Evolutionary conservation across 30 jellyfish, hydroid and myxozoan species (phyloP), one percentile per base, ranked within the genome.

Genomic region (Mastigias papua): DNA sequence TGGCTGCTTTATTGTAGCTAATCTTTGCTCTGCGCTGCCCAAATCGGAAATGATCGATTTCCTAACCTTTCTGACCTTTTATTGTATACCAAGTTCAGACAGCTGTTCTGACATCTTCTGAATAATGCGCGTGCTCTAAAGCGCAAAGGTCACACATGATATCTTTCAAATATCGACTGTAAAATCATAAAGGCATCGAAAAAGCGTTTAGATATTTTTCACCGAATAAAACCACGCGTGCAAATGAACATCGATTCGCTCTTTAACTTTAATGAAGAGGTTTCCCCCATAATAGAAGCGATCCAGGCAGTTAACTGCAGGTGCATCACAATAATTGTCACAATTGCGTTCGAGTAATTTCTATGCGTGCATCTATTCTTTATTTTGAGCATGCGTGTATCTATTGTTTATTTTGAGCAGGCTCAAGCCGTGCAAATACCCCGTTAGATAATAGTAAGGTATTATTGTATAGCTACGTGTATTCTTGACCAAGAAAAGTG

Each of bases 31-130:
- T 19, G 27, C 67, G 9, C 2, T 2, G 27, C 9, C 27, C 67
- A 2, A 2, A 11, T n/a, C 67, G 67, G 25, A 54, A 6, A 54
- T 54, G 67, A 25, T 2, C 25, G 67, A 19, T 19, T 54, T 54
- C 7, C 27, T 11, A 19, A 54, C 25, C 25, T 7, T 19, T 16
- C 23, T 20, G 17, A 29, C 80, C 28, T 69, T 69, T 69, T 69
- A 69, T 69, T 69, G 58, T 35, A 23, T 31, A n/a, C 50, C n/a
- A 29, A 58, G 29, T 31, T 35, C 64, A 31, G 80, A 31, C 80
- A 69, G 80, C 58, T 69, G 80, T 30, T 69, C 0, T 69, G 80
- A 69, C 80, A 69, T 69, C 13, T 69, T 30, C 20, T 30, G 28
- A 30, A 31, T n/a, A 21, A 1, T 48, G 60, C 67, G 9, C 67